These are phyloP conservation scores for Drosophila aldrichi DNA, from an alignment of 2,888 invertebrate species.

Conservation along the genomic window DNA sequence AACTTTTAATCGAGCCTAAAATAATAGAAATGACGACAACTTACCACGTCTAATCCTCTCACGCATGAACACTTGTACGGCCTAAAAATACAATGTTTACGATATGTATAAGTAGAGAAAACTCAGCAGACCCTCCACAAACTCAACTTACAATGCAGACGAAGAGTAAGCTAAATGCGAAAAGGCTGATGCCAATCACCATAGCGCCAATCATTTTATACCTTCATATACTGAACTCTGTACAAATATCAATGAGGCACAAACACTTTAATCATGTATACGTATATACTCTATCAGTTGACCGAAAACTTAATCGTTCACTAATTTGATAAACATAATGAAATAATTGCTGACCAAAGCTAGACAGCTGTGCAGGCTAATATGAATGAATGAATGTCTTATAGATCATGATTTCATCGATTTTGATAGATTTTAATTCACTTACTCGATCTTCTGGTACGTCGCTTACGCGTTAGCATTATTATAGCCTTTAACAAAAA, in stretches of 20 bases:
- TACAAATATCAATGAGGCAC: background rate
- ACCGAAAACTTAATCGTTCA: conserved; percentile 1
- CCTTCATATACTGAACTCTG: background rate
- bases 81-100: background rate
- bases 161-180: background rate
- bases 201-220: background rate
- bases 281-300: background rate
- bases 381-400: background rate
- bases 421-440: background rate
- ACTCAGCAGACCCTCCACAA: background rate
- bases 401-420: background rate
- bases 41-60: background rate
- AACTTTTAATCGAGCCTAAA: too few relatives aligned
- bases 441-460: background rate
- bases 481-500: background rate
- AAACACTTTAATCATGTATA: background rate
- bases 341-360: background rate
- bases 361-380: background rate
- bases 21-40: background rate
- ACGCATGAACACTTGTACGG: accelerated
- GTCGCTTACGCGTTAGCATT: background rate
- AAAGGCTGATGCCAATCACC: background rate
- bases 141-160: conserved; percentile 21
- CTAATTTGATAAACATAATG: background rate
- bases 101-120: background rate